Evolutionary conservation across 2,888 invertebrate species (phyloP).

Genomic region (Neria commutata): DNA sequence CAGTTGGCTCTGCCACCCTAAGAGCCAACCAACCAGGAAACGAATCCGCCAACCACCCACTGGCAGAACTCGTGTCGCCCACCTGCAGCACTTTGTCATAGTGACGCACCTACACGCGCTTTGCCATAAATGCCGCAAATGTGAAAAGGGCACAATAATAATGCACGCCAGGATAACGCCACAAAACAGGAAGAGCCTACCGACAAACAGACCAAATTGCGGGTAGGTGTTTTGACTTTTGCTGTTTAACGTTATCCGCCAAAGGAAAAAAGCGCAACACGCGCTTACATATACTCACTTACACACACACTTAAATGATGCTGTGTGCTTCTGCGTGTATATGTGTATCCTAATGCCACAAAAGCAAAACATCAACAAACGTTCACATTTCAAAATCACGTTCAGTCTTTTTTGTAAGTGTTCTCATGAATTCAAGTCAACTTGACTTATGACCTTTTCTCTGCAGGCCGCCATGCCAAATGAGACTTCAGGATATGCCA

Average conservation of each 20-base stretch:
- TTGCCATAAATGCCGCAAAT: constrained; percentile 17
- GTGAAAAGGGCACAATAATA: constrained; percentile 44
- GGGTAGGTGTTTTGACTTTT: not conserved
- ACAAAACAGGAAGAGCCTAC: not conserved
- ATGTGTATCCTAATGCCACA: not conserved
- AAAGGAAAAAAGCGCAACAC: too few species aligned
- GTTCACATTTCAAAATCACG: not conserved
- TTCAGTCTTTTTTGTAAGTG: not conserved
- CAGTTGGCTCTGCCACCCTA: not conserved
- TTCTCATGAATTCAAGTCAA: not conserved
- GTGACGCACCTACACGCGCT: constrained; percentile 30
- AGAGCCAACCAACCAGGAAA: too few species aligned
- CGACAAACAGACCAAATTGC: not conserved
- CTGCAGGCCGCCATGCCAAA: too few species aligned
- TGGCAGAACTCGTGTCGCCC: not conserved
- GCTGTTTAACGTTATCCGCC: not conserved
- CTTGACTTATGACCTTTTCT: not conserved
- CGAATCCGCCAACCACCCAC: too few species aligned
- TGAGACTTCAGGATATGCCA: too few species aligned
- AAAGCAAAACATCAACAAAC: not conserved
- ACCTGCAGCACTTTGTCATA: constrained; percentile 13
- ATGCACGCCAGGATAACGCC: not conserved
- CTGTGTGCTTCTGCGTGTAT: too few species aligned
- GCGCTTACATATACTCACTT: too few species aligned
- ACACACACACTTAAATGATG: too few species aligned